Evolutionary conservation across 2,113 vertebrate species (phyloP).

Genomic region (Narcine bancroftii): DNA sequence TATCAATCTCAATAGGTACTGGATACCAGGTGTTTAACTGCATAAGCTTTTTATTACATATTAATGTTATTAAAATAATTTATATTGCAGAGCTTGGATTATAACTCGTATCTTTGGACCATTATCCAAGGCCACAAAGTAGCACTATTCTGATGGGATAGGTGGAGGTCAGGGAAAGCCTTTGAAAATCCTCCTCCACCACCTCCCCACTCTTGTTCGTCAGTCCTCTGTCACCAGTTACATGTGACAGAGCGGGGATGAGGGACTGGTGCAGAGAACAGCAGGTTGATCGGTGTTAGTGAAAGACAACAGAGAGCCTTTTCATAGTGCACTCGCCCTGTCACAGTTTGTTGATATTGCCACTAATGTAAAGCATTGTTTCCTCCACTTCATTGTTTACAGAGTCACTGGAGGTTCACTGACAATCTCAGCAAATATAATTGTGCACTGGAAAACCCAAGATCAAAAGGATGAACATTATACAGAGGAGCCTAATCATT

Average conservation of each 20-base stretch:
- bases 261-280: not conserved
- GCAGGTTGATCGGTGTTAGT: not conserved
- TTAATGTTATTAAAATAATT: too few species aligned
- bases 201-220: not conserved
- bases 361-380: not conserved
- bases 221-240: not conserved
- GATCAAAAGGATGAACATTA: not conserved
- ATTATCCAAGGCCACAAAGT: too few species aligned
- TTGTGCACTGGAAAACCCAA: not conserved
- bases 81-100: too few species aligned
- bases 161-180: not conserved
- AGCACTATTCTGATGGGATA: too few species aligned
- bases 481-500: not conserved
- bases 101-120: too few species aligned
- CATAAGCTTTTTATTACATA: too few species aligned
- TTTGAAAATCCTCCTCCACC: not conserved
- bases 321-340: not conserved
- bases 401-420: not conserved
- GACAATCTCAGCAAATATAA: not conserved
- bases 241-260: not conserved
- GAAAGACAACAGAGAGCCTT: not conserved
- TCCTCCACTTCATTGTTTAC: not conserved
- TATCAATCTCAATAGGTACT: too few species aligned
- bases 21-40: too few species aligned
- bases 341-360: not conserved